Evolutionary conservation across 1,140 invertebrate species (phyloP).

Genomic region (Melipona quadrifasciata): DNA sequence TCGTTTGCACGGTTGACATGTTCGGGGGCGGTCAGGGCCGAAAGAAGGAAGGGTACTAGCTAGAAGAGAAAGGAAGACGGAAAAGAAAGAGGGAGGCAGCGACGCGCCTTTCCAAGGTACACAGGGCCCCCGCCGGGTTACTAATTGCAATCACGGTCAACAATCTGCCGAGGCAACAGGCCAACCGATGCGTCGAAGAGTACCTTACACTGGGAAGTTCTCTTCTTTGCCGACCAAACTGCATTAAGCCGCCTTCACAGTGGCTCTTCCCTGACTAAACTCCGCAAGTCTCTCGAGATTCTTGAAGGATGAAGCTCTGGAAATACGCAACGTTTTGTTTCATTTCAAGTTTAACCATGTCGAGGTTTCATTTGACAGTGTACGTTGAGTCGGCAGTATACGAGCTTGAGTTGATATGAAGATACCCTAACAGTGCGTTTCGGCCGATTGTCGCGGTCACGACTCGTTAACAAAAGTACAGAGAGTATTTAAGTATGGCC

Average conservation of each 20-base stretch:
- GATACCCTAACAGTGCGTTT: slow-evolving; percentile 29
- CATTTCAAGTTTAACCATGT: neutral
- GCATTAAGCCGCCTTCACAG: slow-evolving; percentile 58
- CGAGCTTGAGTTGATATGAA: slow-evolving; percentile 22
- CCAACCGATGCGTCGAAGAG: slow-evolving; percentile 50
- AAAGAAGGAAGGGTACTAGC: slow-evolving; percentile 49
- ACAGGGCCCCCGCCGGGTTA: slow-evolving; percentile 68
- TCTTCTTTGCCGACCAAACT: slow-evolving; percentile 39
- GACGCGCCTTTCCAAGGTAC: slow-evolving; percentile 59
- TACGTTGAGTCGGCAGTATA: neutral
- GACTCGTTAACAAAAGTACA: slow-evolving; percentile 40
- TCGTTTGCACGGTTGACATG: slow-evolving; percentile 59
- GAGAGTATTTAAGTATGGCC: too few species aligned
- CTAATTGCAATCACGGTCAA: slow-evolving; percentile 75
- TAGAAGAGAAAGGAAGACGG: slow-evolving; percentile 12
- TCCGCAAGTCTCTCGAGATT: too few species aligned
- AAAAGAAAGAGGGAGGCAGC: slow-evolving; percentile 23
- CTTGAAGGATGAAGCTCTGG: neutral
- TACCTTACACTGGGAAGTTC: slow-evolving; percentile 49
- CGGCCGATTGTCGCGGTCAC: slow-evolving; percentile 20
- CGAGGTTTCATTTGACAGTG: too few species aligned
- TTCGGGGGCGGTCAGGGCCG: slow-evolving; percentile 68
- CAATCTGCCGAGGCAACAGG: slow-evolving; percentile 63
- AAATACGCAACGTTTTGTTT: neutral
- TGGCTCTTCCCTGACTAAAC: neutral